Percentiles rank a stretch among this genome's conserved stretches.
Evolutionary conservation across 2,888 invertebrate species (phyloP).

Genomic region (Lysandra coridon): DNA sequence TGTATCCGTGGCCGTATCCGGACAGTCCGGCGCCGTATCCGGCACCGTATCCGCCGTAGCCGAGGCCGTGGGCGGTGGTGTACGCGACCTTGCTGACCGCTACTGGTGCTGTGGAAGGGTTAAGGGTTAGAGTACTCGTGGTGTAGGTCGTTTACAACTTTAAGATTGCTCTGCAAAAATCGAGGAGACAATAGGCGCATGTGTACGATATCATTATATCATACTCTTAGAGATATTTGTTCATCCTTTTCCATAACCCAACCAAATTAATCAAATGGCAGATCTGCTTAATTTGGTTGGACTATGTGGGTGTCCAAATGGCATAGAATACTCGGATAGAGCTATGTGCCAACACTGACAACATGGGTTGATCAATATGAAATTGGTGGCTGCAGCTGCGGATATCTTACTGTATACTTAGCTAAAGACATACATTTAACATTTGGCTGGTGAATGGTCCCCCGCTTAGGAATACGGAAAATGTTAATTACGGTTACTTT

Average conservation of each 20-base stretch:
- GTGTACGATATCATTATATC: too few species aligned
- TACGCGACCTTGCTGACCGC: slow-evolving; percentile 45
- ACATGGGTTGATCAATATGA: not conserved
- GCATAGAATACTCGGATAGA: not conserved
- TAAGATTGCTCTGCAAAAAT: too few species aligned
- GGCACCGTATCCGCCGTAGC: slow-evolving; percentile 44
- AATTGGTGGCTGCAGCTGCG: not conserved
- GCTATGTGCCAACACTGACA: not conserved
- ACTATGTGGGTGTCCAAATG: too few species aligned
- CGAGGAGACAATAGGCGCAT: too few species aligned
- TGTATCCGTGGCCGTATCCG: slow-evolving; percentile 42
- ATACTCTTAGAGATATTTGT: too few species aligned
- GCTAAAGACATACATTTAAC: not conserved
- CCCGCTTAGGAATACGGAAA: too few species aligned
- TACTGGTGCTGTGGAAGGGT: slow-evolving; percentile 38
- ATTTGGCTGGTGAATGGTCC: not conserved
- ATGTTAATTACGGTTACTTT: too few species aligned
- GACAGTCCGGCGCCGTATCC: slow-evolving; percentile 47
- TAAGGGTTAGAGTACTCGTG: not conserved
- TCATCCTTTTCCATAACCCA: too few species aligned
- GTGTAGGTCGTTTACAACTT: too few species aligned
- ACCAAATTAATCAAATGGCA: too few species aligned
- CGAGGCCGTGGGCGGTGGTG: slow-evolving; percentile 44
- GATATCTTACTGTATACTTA: not conserved
- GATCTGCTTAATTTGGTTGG: too few species aligned